phyloP scores from a whole-genome alignment of 2,797 vertebrate species.

The Microctenopoma steveboyesi region DNA sequence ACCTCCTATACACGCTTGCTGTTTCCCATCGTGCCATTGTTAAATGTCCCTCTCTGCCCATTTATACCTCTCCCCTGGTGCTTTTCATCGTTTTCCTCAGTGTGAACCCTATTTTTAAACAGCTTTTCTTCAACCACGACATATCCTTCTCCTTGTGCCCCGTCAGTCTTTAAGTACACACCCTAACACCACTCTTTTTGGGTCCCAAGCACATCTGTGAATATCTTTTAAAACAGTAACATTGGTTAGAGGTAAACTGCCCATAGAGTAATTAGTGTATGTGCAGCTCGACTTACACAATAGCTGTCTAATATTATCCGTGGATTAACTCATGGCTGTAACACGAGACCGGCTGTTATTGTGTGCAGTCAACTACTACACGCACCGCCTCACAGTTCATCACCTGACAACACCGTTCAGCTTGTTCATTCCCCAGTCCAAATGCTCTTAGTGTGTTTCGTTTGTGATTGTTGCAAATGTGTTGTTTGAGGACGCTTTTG shows the following conservation, averaged over 20 bases:
- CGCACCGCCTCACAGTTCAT: conserved; percentile 12
- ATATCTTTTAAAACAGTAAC: too few species aligned
- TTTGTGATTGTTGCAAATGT: conserved; percentile 10
- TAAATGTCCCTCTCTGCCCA: conserved; percentile 29
- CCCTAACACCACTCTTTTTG: conserved; percentile 4
- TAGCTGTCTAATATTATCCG: conserved; percentile 37
- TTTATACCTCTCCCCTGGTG: conserved; percentile 49
- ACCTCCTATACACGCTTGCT: conserved; percentile 32
- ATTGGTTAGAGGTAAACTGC: conserved; percentile 31
- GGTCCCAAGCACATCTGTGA: background rate
- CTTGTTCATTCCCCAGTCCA: background rate
- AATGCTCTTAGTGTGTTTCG: background rate
- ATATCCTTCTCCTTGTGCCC: conserved; percentile 1
- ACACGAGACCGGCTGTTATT: conserved; percentile 58
- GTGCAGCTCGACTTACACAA: conserved; percentile 48
- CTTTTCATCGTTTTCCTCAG: conserved; percentile 53
- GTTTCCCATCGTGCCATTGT: conserved; percentile 45
- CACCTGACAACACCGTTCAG: conserved; percentile 13
- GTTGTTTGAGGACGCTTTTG: conserved; percentile 18
- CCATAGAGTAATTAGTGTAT: conserved; percentile 40
- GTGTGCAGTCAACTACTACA: conserved; percentile 6
- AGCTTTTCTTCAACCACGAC: conserved; percentile 15
- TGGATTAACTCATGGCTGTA: conserved; percentile 67
- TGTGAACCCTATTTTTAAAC: conserved; percentile 37
- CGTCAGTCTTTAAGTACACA: conserved; percentile 22